Conservation (phyloP, 2,113 vertebrate species). For the Eupsittula cactorum region DNA sequence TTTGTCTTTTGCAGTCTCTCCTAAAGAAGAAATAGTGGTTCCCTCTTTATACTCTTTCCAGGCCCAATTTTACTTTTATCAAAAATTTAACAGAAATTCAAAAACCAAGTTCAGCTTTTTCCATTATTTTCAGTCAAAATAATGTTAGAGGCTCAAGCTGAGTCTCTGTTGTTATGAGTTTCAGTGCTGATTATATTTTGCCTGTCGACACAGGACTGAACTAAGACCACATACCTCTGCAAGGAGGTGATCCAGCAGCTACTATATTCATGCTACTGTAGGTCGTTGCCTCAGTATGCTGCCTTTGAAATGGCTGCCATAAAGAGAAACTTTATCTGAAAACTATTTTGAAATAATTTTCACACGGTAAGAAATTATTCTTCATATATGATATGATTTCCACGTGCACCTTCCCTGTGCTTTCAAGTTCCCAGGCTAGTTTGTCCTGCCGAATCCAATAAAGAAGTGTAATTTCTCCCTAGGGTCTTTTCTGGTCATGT, state of each 20-base stretch:
- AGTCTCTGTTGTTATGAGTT: not conserved
- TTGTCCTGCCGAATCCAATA: slow-evolving; percentile 56
- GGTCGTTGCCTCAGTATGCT: slow-evolving; percentile 28
- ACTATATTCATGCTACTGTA: not conserved
- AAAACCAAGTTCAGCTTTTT: not conserved
- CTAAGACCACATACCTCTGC: not conserved
- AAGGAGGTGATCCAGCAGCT: not conserved
- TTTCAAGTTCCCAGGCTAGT: slow-evolving; percentile 50
- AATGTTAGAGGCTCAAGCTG: not conserved
- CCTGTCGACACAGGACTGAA: not conserved
- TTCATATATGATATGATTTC: slow-evolving; percentile 48
- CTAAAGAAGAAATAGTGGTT: not conserved
- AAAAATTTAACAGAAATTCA: not conserved
- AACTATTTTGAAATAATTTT: slow-evolving; percentile 53
- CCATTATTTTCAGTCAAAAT: not conserved
- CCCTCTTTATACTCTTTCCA: not conserved
- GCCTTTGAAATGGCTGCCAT: not conserved
- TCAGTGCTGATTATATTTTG: not conserved
- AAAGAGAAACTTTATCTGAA: slow-evolving; percentile 11
- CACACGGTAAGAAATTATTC: slow-evolving; percentile 42
- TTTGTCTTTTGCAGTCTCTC: not conserved
- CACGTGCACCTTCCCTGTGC: slow-evolving; percentile 4
- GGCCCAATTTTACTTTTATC: not conserved
- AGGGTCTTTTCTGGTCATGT: slow-evolving; percentile 61
- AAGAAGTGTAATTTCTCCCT: slow-evolving; percentile 56